These are phyloP conservation scores for Murina feae DNA, from an alignment of 2,113 vertebrate genomes.

Conservation along the genomic window DNA sequence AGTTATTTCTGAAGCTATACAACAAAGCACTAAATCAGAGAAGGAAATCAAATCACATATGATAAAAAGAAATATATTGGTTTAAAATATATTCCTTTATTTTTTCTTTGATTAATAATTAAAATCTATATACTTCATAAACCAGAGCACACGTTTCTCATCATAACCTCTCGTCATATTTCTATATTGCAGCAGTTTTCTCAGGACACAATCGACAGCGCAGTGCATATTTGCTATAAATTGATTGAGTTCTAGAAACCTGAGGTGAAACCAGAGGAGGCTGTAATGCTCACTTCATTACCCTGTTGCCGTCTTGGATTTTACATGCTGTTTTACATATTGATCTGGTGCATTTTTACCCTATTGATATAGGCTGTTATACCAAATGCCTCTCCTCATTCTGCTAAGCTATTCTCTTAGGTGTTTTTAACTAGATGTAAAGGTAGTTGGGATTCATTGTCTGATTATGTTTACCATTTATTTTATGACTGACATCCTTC, in stretches of 20 bases:
- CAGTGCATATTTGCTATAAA: neutral
- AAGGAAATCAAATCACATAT: neutral
- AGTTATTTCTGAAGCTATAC: neutral
- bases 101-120: neutral
- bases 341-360: slow-evolving; percentile 29
- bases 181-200: neutral
- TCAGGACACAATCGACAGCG: neutral
- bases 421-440: slow-evolving; percentile 17
- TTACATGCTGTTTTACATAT: slow-evolving; percentile 44
- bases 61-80: neutral
- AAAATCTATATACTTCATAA: neutral
- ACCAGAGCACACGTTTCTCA: neutral
- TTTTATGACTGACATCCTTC: slow-evolving; percentile 28
- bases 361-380: neutral
- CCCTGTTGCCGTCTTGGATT: slow-evolving; percentile 47
- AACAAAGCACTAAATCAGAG: neutral
- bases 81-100: neutral
- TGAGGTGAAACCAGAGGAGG: slow-evolving; percentile 31
- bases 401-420: neutral
- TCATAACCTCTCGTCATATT: neutral
- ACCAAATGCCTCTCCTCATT: neutral
- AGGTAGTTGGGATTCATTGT: neutral
- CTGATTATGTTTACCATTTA: neutral
- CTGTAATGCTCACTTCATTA: neutral
- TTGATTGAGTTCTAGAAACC: neutral